These are phyloP conservation scores for Caenorhabditis briggsae DNA, from an alignment of 1,140 invertebrate genomes.

Conservation along the genomic window DNA sequence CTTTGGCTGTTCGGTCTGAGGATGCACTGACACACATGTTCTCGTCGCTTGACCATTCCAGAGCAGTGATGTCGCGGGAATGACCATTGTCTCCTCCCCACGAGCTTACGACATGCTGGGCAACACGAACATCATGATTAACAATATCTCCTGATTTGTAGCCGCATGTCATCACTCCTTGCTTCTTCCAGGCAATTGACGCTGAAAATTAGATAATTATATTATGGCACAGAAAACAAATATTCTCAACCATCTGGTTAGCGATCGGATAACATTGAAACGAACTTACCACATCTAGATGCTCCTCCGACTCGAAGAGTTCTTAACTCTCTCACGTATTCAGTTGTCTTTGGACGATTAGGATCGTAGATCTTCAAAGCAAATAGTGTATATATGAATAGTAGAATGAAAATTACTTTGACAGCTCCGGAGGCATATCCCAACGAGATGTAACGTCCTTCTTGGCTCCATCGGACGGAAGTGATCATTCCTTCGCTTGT, in stretches of 20 bases:
- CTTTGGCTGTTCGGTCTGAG: slow-evolving; percentile 55
- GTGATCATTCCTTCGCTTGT: slow-evolving; percentile 48
- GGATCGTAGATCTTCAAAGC: slow-evolving; percentile 59
- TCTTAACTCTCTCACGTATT: slow-evolving; percentile 51
- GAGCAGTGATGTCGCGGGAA: slow-evolving; percentile 53
- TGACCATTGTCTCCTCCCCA: slow-evolving; percentile 60
- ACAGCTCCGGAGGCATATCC: slow-evolving; percentile 56
- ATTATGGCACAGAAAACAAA: too few species aligned
- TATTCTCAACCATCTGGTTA: too few species aligned
- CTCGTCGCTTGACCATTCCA: slow-evolving; percentile 55
- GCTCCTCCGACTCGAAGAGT: slow-evolving; percentile 28
- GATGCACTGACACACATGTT: slow-evolving; percentile 54
- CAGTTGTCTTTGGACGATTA: slow-evolving; percentile 1
- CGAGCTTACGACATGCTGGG: slow-evolving; percentile 53
- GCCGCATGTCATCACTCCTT: slow-evolving; percentile 55
- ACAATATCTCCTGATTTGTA: slow-evolving; percentile 59
- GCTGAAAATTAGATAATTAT: background rate
- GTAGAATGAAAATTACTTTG: slow-evolving; percentile 20
- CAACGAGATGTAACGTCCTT: slow-evolving; percentile 49
- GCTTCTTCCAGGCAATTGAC: slow-evolving; percentile 11
- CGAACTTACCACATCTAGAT: slow-evolving; percentile 19
- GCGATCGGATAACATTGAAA: too few species aligned
- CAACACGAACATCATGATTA: slow-evolving; percentile 57
- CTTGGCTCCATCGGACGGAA: slow-evolving; percentile 60
- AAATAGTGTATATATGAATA: background rate